A percentile compares a stretch with the other conserved stretches of the same genome.
phyloP scores from a whole-genome alignment of 1,140 invertebrate species.

The Cydia strobilella region DNA sequence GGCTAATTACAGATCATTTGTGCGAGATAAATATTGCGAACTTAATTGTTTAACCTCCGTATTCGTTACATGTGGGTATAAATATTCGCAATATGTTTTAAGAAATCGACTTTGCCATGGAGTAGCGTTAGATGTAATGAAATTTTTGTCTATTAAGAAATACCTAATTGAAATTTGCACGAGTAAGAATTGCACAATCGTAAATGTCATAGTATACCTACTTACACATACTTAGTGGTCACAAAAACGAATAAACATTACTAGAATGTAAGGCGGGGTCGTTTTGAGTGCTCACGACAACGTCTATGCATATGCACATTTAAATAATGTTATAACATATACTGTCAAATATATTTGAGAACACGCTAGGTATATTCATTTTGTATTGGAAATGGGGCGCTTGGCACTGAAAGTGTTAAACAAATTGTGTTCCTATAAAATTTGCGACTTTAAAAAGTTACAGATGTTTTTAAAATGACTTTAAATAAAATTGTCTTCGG shows the following conservation, averaged over 20 bases:
- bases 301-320: background rate
- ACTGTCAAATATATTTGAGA: too few relatives aligned
- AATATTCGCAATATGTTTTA: constrained; percentile 13
- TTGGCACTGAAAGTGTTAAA: too few relatives aligned
- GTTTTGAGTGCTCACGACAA: background rate
- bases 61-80: constrained; percentile 17
- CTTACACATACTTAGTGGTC: background rate
- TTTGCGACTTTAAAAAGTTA: too few relatives aligned
- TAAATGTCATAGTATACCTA: constrained; percentile 3
- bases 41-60: constrained; percentile 35
- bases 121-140: background rate
- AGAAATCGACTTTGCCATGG: constrained; percentile 7
- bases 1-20: constrained; percentile 52
- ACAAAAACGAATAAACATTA: background rate
- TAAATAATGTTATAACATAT: background rate
- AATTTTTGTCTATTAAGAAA: constrained; percentile 24
- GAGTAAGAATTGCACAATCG: constrained; percentile 2
- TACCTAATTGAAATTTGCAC: constrained; percentile 3
- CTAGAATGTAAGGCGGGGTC: background rate
- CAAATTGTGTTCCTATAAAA: too few relatives aligned
- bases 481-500: too few relatives aligned
- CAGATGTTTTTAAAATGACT: too few relatives aligned
- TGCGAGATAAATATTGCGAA: constrained; percentile 42
- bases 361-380: too few relatives aligned
- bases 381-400: too few relatives aligned